Evolutionary conservation across 2,113 vertebrate species (phyloP).

Genomic region (Otolemur garnettii): DNA sequence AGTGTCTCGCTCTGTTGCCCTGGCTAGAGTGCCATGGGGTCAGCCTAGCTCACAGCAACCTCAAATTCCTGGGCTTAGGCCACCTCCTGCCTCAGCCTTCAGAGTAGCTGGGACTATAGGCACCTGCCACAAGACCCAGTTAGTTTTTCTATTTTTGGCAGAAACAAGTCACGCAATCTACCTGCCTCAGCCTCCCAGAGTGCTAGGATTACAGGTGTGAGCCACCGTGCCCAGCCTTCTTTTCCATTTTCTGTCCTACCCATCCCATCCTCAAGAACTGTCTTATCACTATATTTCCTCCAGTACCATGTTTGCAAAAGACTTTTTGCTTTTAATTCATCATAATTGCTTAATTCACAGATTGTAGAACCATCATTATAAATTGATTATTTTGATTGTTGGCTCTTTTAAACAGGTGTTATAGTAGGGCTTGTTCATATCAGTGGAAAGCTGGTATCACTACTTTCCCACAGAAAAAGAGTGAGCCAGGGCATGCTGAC

Average conservation of each 20-base stretch:
- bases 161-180: too few species aligned
- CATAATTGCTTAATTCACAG: background rate
- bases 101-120: too few species aligned
- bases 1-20: too few species aligned
- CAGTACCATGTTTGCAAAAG: background rate
- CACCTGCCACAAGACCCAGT: too few species aligned
- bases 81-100: too few species aligned
- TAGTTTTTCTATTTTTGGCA: too few species aligned
- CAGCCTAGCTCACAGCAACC: too few species aligned
- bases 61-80: too few species aligned
- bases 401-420: conserved; percentile 1
- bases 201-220: too few species aligned
- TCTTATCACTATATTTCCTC: background rate
- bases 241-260: conserved; percentile 30
- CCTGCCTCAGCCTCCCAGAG: too few species aligned
- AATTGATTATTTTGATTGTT: background rate
- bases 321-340: conserved; percentile 36
- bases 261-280: background rate
- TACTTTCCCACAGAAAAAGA: background rate
- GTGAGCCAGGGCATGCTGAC: background rate
- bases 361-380: background rate
- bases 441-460: background rate
- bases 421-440: background rate
- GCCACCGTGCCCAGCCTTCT: background rate
- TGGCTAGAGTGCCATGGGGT: too few species aligned